Percentiles rank a stretch among this genome's conserved stretches.
phyloP scores from a whole-genome alignment of 2,113 vertebrate genomes.

The Trochalopteron elliotii region DNA sequence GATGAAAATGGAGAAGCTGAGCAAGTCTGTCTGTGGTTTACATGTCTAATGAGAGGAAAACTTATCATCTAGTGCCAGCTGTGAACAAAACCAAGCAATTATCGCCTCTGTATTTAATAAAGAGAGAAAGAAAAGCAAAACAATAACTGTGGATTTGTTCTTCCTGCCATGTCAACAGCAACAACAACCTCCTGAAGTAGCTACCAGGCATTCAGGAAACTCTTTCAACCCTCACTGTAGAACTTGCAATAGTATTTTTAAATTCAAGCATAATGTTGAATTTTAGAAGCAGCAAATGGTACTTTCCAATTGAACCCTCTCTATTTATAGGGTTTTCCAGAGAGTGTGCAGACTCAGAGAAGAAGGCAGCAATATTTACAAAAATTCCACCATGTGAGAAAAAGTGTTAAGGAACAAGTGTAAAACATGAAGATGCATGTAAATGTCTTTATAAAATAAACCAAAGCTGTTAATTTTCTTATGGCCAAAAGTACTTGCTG shows the following conservation, averaged over 20 bases:
- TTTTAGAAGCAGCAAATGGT: not conserved
- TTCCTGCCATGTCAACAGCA: not conserved
- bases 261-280: not conserved
- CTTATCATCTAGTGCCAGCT: not conserved
- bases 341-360: not conserved
- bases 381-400: not conserved
- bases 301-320: not conserved
- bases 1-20: not conserved
- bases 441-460: not conserved
- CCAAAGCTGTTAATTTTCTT: not conserved
- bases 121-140: not conserved
- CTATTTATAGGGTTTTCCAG: not conserved
- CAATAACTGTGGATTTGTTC: not conserved
- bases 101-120: not conserved
- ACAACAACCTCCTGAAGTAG: not conserved
- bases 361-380: not conserved
- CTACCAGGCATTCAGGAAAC: not conserved
- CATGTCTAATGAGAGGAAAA: not conserved
- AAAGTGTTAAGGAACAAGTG: not conserved
- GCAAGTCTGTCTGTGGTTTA: not conserved
- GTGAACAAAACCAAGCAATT: slow-evolving; percentile 20
- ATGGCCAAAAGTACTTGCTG: not conserved
- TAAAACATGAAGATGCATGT: not conserved
- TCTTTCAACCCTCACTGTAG: not conserved
- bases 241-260: not conserved